Evolutionary conservation across 1,140 invertebrate species (phyloP), one percentile per base, ranked within the genome.

Genomic region (Drosophila azteca): DNA sequence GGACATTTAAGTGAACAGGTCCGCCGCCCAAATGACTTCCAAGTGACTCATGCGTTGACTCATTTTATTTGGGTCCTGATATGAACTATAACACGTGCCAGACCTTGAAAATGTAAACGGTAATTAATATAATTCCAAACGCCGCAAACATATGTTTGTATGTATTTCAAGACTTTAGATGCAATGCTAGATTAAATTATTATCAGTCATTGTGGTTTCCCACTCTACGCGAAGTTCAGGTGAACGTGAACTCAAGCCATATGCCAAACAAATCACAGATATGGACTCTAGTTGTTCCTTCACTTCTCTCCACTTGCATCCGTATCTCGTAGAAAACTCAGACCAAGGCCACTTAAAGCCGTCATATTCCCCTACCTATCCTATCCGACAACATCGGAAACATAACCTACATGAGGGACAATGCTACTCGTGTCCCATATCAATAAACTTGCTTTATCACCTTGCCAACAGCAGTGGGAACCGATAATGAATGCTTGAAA

Each of bases 31-130:
- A n/a, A 35, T 29, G 29, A 65, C 29, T 45, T 9, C 31, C 51
- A 20, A 20, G 48, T 65, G 67, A 70, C 2, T 67, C 63, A 69
- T 22, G 26, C 9, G 0, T 17, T 67, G 51, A 68, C 22, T 69
- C 67, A 35, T 58, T 66, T 71, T 26, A 69, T 69, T 69, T n/a
- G 62, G 54, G 54, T 81, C 67, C 72, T 44, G 53, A 44, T 76
- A 60, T 7, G 6, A 46, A 58, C 45, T 29, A 29, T 31, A 45
- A 9, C 78, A 72, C 67, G 62, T 41, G 78, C 50, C 62, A n/a
- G 2, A 17, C 24, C 0, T 39, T 13, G 35, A 39, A 39, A 39
- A 13, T 39, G 11, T 39, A 13, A 39, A 3, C 35, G 1, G 13
- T 3, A 39, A 11, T 11, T 35, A 35, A 35, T 3, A 11, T 35